Conservation (phyloP, 2,888 invertebrate genomes). For the Papilio gigon region DNA sequence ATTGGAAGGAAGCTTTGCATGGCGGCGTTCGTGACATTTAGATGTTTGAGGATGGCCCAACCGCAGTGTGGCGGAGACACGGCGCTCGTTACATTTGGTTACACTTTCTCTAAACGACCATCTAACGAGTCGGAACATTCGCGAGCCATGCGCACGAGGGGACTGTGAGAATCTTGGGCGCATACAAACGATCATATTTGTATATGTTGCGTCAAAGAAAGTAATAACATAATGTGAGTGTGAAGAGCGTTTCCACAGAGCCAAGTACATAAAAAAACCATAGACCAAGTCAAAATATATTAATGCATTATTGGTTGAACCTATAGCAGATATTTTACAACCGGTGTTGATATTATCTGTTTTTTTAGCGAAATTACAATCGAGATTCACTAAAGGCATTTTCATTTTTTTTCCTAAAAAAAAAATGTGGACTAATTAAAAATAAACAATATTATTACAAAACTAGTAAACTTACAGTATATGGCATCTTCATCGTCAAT, state of each 20-base stretch:
- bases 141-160: conserved; percentile 39
- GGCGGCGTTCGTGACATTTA: conserved; percentile 45
- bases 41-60: conserved; percentile 45
- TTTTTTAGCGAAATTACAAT: neutral
- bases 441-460: too few species aligned
- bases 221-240: neutral
- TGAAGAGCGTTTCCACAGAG: neutral
- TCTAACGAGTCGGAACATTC: conserved; percentile 47
- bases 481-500: neutral
- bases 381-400: neutral
- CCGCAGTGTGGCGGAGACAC: conserved; percentile 44
- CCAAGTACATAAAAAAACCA: too few species aligned
- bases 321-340: too few species aligned
- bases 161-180: conserved; percentile 28
- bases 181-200: conserved; percentile 22
- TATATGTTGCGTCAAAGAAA: neutral
- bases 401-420: too few species aligned
- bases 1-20: conserved; percentile 27
- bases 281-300: too few species aligned
- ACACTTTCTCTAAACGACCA: conserved; percentile 63
- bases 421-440: too few species aligned
- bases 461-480: conserved; percentile 20
- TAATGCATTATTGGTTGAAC: too few species aligned
- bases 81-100: conserved; percentile 53
- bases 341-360: too few species aligned